phyloP scores from a whole-genome alignment of 2,797 vertebrate species.

The Hydrolagus colliei region DNA sequence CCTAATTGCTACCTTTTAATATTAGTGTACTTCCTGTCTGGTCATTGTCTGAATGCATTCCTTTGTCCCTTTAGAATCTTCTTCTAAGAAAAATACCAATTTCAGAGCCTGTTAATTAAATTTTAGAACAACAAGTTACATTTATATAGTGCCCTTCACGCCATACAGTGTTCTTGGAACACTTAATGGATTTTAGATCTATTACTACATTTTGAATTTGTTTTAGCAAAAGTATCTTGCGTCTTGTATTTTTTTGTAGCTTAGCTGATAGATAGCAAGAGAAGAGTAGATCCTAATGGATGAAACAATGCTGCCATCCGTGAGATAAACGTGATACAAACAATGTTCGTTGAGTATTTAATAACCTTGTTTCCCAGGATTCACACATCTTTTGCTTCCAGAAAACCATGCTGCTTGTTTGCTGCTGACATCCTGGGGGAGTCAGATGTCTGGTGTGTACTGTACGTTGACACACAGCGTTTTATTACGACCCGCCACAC shows the following conservation, averaged over 20 bases:
- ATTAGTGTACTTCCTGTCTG: conserved; percentile 15
- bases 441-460: conserved; percentile 37
- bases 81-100: too few relatives aligned
- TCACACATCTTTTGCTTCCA: conserved; percentile 46
- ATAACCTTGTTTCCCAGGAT: conserved; percentile 52
- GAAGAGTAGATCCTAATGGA: too few relatives aligned
- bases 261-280: not conserved
- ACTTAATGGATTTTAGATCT: not conserved
- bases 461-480: conserved; percentile 42
- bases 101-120: too few relatives aligned
- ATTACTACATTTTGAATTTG: not conserved
- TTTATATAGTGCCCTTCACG: too few relatives aligned
- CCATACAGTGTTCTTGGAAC: not conserved
- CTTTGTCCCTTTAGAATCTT: not conserved
- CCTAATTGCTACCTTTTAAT: conserved; percentile 7
- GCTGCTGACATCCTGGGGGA: conserved; percentile 43
- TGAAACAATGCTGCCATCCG: conserved; percentile 40
- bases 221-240: not conserved
- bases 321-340: conserved; percentile 46
- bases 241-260: not conserved
- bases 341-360: conserved; percentile 54
- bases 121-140: too few relatives aligned
- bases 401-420: conserved; percentile 45
- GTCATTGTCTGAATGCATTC: not conserved
- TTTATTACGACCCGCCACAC: conserved; percentile 38